Evolutionary conservation across 2,113 vertebrate genomes (phyloP).

Genomic region (Cyrtonyx montezumae): DNA sequence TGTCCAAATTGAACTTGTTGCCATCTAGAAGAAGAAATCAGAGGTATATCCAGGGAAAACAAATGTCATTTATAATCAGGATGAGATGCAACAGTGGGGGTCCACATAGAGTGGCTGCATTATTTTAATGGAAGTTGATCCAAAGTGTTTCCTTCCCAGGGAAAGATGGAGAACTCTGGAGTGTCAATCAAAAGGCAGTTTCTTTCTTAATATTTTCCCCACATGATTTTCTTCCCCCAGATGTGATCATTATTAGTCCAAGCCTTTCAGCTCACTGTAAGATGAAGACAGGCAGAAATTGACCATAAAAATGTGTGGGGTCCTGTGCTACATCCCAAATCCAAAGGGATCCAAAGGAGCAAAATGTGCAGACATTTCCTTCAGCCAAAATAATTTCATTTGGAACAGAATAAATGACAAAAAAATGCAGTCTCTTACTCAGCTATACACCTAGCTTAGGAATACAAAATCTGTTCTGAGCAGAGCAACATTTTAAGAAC

Average conservation of each 20-base stretch:
- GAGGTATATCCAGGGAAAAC: fast-evolving
- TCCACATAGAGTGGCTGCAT: background rate
- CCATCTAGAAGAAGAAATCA: background rate
- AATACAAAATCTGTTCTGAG: background rate
- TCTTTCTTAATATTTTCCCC: background rate
- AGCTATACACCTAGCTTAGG: background rate
- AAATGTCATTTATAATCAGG: fast-evolving
- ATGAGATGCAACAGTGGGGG: background rate
- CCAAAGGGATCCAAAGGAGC: background rate
- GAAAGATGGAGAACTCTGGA: background rate
- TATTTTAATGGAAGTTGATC: background rate
- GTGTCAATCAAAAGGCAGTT: background rate
- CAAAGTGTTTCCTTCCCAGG: background rate
- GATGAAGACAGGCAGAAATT: no score
- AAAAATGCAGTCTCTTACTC: background rate
- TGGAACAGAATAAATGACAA: background rate
- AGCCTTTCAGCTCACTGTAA: background rate
- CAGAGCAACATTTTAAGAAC: background rate
- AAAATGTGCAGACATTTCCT: background rate
- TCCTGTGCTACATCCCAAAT: background rate
- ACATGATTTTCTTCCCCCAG: background rate
- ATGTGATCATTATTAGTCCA: fast-evolving
- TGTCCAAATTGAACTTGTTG: background rate
- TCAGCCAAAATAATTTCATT: background rate
- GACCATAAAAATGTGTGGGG: background rate